These are phyloP conservation scores for Bombycilla garrulus DNA, from an alignment of 2,113 vertebrate genomes.

Conservation along the genomic window DNA sequence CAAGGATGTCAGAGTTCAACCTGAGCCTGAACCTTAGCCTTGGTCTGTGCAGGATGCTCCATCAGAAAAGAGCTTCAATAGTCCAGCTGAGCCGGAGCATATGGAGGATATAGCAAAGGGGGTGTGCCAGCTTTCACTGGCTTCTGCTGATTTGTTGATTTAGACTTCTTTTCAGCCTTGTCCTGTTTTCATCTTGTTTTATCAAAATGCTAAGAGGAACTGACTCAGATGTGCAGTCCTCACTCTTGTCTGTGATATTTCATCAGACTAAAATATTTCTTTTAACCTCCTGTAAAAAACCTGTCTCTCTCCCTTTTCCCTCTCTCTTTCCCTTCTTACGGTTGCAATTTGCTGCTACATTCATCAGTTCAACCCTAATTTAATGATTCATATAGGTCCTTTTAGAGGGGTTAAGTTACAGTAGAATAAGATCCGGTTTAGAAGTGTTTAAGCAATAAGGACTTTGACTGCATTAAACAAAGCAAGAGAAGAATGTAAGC, in stretches of 20 bases:
- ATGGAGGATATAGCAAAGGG: not conserved
- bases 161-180: not conserved
- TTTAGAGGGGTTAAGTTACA: not conserved
- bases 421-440: not conserved
- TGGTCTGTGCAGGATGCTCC: not conserved
- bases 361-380: not conserved
- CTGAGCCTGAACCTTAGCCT: not conserved
- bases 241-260: not conserved
- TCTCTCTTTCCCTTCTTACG: not conserved
- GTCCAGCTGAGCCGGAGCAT: not conserved
- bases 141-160: not conserved
- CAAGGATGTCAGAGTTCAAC: not conserved
- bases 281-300: not conserved
- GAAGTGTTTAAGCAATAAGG: not conserved
- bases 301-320: not conserved
- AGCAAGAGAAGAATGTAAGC: not conserved
- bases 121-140: not conserved
- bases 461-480: not conserved
- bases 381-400: not conserved
- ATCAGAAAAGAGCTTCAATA: not conserved
- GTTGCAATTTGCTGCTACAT: not conserved
- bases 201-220: not conserved
- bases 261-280: not conserved
- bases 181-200: not conserved
- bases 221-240: not conserved